Conservation (phyloP, 1,140 invertebrate genomes). For the Triops longicaudatus region DNA sequence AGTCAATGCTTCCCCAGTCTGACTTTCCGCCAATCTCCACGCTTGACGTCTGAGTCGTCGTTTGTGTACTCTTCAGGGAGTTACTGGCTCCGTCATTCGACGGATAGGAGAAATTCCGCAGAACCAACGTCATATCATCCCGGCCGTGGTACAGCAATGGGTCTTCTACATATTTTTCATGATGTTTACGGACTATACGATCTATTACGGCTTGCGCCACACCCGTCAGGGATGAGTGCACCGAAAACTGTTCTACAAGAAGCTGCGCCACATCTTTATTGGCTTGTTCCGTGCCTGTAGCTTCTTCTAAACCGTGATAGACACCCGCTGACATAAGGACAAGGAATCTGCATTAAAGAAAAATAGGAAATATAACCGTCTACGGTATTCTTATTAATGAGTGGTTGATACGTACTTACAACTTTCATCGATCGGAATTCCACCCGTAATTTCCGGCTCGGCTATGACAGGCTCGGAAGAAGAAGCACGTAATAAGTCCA, state of each 20-base stretch:
- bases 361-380: constrained; percentile 24
- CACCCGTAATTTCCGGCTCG: constrained; percentile 70
- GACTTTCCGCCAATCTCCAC: constrained; percentile 6
- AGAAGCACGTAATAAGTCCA: constrained; percentile 59
- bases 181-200: constrained; percentile 72
- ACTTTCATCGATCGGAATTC: constrained; percentile 65
- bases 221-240: constrained; percentile 66
- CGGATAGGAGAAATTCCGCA: constrained; percentile 77
- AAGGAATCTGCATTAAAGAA: constrained; percentile 50
- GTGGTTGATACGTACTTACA: constrained; percentile 46
- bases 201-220: constrained; percentile 81
- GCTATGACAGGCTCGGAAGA: constrained; percentile 68
- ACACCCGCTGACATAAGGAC: constrained; percentile 76
- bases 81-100: constrained; percentile 39
- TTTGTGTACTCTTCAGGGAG: constrained; percentile 41
- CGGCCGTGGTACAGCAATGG: constrained; percentile 45
- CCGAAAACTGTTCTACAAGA: constrained; percentile 69
- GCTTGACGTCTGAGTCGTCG: constrained; percentile 30
- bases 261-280: constrained; percentile 71
- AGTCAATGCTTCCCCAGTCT: not conserved
- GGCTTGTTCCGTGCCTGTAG: constrained; percentile 63
- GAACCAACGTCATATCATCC: constrained; percentile 73
- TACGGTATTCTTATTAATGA: not conserved
- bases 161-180: constrained; percentile 64
- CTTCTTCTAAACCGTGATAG: constrained; percentile 73